Evolutionary conservation across 2,113 vertebrate genomes (phyloP).

Genomic region (Anthoscopus minutus): DNA sequence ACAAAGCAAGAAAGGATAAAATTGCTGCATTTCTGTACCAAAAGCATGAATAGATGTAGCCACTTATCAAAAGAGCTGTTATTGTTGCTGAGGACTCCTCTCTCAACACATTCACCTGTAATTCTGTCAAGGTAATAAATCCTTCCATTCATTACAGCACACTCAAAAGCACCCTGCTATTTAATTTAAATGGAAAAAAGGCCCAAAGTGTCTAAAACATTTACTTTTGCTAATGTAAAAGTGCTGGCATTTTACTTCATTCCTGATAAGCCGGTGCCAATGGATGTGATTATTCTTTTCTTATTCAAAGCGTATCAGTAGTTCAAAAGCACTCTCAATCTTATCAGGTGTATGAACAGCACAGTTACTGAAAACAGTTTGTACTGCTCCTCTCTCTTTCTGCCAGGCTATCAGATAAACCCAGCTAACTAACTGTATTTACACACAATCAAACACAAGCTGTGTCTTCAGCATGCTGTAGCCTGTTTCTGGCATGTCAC

Average conservation of each 20-base stretch:
- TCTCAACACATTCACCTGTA: conserved; percentile 69
- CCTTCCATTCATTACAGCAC: conserved; percentile 64
- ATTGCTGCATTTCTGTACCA: conserved; percentile 59
- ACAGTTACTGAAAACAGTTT: conserved; percentile 78
- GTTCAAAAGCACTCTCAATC: conserved; percentile 78
- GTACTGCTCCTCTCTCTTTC: conserved; percentile 70
- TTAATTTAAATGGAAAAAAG: conserved; percentile 70
- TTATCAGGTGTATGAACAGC: conserved; percentile 81
- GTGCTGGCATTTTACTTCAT: conserved; percentile 78
- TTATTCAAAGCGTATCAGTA: conserved; percentile 82
- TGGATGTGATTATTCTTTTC: conserved; percentile 80
- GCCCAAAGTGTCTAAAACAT: conserved; percentile 76
- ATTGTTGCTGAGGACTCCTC: conserved; percentile 48
- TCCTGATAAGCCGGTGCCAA: conserved; percentile 79
- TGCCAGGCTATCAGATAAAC: conserved; percentile 78
- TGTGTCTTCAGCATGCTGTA: conserved; percentile 46
- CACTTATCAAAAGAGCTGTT: conserved; percentile 67
- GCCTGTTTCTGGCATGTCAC: conserved; percentile 23
- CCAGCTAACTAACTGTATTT: conserved; percentile 79
- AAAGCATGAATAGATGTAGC: conserved; percentile 13
- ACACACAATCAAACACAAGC: conserved; percentile 73
- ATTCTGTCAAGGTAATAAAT: conserved; percentile 72
- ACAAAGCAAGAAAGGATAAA: conserved; percentile 17
- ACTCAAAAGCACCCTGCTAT: conserved; percentile 62
- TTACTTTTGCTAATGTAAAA: conserved; percentile 82